A percentile compares a stretch with the other conserved stretches of the same genome.
Evolutionary conservation across 1,140 invertebrate species (phyloP).

Genomic region (Caerostris darwini): DNA sequence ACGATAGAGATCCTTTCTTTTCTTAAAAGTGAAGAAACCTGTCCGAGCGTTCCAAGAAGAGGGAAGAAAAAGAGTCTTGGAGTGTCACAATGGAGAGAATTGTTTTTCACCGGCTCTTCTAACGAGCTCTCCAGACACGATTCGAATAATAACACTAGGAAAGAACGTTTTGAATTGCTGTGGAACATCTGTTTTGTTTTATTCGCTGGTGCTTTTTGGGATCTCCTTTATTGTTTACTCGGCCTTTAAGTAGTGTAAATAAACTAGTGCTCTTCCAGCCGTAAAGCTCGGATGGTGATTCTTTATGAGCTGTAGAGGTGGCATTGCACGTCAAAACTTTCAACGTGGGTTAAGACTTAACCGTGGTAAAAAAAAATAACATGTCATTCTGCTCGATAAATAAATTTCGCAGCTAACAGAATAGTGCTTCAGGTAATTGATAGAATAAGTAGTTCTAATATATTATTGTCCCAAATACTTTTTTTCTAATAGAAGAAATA

Average conservation of each 20-base stretch:
- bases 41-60: neutral
- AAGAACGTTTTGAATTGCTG: constrained; percentile 39
- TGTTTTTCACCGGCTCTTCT: constrained; percentile 11
- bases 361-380: neutral
- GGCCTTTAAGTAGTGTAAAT: neutral
- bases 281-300: neutral
- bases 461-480: too few relatives aligned
- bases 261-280: neutral
- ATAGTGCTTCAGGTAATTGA: neutral
- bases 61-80: neutral
- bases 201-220: neutral
- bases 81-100: neutral
- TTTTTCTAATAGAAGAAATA: too few relatives aligned
- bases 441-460: neutral
- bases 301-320: neutral
- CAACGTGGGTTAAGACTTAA: neutral
- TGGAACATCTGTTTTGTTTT: constrained; percentile 45
- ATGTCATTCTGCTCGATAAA: neutral
- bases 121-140: neutral
- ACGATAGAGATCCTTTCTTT: neutral
- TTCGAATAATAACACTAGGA: neutral
- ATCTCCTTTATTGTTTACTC: neutral
- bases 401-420: neutral
- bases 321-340: constrained; percentile 16
- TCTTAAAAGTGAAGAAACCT: too few relatives aligned